These are phyloP conservation scores for Radopholus similis DNA, from an alignment of 1,140 invertebrate genomes.

Conservation along the genomic window DNA sequence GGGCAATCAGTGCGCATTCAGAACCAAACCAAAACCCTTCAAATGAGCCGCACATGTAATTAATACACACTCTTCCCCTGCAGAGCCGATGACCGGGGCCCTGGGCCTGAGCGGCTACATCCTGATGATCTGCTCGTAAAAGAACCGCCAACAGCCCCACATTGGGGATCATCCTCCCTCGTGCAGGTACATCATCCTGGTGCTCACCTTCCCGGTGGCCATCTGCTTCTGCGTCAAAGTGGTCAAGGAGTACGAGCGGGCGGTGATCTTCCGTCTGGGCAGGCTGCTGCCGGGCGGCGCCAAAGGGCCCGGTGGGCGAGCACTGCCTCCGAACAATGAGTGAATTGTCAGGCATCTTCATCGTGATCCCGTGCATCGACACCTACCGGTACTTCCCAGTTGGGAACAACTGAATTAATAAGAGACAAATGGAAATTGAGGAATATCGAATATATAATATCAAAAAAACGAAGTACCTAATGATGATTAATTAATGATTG, in stretches of 20 bases:
- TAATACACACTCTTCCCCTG: no score
- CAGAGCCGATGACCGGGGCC: conserved; percentile 26
- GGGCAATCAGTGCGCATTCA: neutral
- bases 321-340: conserved; percentile 1
- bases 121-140: conserved; percentile 6
- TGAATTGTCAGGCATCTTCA: conserved; percentile 73
- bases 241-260: conserved; percentile 66
- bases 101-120: conserved; percentile 18
- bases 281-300: conserved; percentile 80
- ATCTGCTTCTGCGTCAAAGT: conserved; percentile 91
- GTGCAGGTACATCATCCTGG: conserved; percentile 70
- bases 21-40: no score
- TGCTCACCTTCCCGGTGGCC: conserved; percentile 87
- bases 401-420: neutral
- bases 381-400: conserved; percentile 66
- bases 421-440: neutral
- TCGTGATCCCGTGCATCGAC: conserved; percentile 81
- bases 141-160: no score
- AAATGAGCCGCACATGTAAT: no score
- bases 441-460: neutral
- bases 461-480: neutral
- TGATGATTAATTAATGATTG: neutral
- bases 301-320: conserved; percentile 71
- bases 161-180: conserved; percentile 64
- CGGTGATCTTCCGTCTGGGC: conserved; percentile 79